Base-by-base conservation (phyloP, 2,888 invertebrate species). In the Ophioninae sp. region DNA sequence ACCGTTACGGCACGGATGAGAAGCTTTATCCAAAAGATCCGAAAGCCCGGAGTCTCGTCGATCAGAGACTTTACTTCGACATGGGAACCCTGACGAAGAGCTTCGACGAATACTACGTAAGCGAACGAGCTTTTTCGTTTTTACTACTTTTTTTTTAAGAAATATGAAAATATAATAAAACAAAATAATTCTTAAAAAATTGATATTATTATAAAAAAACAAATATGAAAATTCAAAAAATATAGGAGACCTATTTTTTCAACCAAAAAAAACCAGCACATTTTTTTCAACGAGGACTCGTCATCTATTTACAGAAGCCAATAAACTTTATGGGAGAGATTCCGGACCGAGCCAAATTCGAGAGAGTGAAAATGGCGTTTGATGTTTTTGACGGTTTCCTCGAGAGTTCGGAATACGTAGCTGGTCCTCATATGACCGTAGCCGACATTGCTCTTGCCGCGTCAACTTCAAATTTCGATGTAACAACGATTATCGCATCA, bases 21-120 rank as follows among this genome's bases (percentile, higher is more conserved):
- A 93, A 94, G 0, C 93, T 97, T 70, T 94, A 93, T 88, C 97
- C 97, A 8, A 96, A 96, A 89, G 96, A 96, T 87, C 95, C 96
- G 10, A 95, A 96, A 89, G 95, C 95, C 86, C 94, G 96, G 61
- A 97, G 96, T 0, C 77, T 95, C 13, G 95, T 97, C 69, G 96
- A 97, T 92, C 96, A 96, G 91, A 94, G 96, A 73, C 93, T 97
- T 82, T 96, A 95, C 93, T 97, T 97, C 92, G 97, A 97, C 90
- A 94, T 72, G 23, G 72, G 41, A 61, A 72, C 72, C 2, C 20
- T 72, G 59, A 37, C 37, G 10, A 72, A 67, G 39, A 39, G 39
- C 13, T 67, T 39, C 65, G n/a, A 17, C 65, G 65, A 67, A n/a
- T 67, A 67, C 65, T 67, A 67, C 65, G 65, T 67, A n/a, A 67